Evolutionary conservation across 2,888 invertebrate genomes (phyloP).

Genomic region (Phortica okadai): DNA sequence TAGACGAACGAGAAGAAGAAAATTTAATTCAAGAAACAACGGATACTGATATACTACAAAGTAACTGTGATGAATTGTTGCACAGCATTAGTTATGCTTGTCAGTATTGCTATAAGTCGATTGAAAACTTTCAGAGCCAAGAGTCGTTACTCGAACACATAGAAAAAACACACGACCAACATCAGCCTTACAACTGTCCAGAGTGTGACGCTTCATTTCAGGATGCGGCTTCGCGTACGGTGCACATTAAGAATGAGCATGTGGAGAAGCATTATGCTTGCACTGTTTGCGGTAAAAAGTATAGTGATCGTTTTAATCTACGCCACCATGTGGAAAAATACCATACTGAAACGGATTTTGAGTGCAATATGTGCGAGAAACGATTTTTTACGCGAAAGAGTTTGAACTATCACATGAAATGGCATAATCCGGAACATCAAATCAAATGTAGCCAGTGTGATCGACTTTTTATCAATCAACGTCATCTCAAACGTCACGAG

Average conservation of each 20-base stretch:
- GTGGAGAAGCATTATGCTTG: slow-evolving; percentile 65
- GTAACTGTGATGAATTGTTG: slow-evolving; percentile 50
- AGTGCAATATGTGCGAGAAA: slow-evolving; percentile 67
- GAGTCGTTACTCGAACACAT: slow-evolving; percentile 64
- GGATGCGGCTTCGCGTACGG: slow-evolving; percentile 71
- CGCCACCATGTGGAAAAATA: slow-evolving; percentile 70
- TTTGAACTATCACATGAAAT: slow-evolving; percentile 70
- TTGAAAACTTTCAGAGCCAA: slow-evolving; percentile 63
- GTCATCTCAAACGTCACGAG: slow-evolving; percentile 69
- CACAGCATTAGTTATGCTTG: slow-evolving; percentile 58
- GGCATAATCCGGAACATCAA: slow-evolving; percentile 69
- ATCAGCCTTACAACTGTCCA: slow-evolving; percentile 69
- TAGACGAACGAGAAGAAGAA: not conserved
- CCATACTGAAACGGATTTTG: slow-evolving; percentile 70
- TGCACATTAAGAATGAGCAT: slow-evolving; percentile 66
- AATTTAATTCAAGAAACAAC: not conserved
- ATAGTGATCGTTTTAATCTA: slow-evolving; percentile 69
- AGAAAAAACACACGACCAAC: slow-evolving; percentile 57
- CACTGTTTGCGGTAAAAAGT: slow-evolving; percentile 68
- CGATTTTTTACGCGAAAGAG: slow-evolving; percentile 72
- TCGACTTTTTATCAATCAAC: slow-evolving; percentile 68
- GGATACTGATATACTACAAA: slow-evolving; percentile 21
- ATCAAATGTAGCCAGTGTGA: slow-evolving; percentile 68
- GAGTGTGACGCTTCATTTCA: slow-evolving; percentile 64
- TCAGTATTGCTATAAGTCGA: slow-evolving; percentile 66